Percentiles rank a stretch among this genome's conserved stretches.
Evolutionary conservation across 2,888 invertebrate species (phyloP).

Genomic region (Prenolepis imparis): DNA sequence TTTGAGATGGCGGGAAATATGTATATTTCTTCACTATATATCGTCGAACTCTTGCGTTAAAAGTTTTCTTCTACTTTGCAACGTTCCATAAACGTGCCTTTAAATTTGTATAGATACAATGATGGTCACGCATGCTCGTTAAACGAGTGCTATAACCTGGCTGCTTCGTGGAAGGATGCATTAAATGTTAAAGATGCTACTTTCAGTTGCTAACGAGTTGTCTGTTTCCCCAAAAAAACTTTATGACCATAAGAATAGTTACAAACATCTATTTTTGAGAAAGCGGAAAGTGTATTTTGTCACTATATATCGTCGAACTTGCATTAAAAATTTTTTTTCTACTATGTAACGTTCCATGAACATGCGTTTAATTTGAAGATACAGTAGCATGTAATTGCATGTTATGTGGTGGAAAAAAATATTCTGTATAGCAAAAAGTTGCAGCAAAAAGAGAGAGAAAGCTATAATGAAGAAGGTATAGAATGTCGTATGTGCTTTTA

Average conservation of each 20-base stretch:
- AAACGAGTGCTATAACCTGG: neutral
- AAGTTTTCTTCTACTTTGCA: neutral
- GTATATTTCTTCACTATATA: no score
- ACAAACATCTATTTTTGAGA: neutral
- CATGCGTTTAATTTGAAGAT: no score
- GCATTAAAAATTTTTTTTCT: neutral
- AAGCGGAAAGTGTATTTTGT: neutral
- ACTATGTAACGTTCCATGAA: neutral
- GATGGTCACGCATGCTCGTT: neutral
- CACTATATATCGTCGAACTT: neutral
- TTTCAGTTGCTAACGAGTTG: neutral
- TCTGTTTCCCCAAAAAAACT: neutral
- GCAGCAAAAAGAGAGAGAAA: neutral
- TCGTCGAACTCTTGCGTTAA: no score
- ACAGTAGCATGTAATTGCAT: no score
- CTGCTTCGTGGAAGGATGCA: neutral
- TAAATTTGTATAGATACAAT: no score
- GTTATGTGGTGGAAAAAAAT: no score
- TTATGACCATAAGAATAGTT: neutral
- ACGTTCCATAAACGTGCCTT: no score
- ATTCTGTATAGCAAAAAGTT: no score
- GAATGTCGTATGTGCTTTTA: no score
- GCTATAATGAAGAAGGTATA: neutral
- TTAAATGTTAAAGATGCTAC: neutral
- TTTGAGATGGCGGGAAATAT: no score